These are phyloP conservation scores for Brassicogethes aeneus DNA, from an alignment of 2,888 invertebrate species.

Conservation along the genomic window DNA sequence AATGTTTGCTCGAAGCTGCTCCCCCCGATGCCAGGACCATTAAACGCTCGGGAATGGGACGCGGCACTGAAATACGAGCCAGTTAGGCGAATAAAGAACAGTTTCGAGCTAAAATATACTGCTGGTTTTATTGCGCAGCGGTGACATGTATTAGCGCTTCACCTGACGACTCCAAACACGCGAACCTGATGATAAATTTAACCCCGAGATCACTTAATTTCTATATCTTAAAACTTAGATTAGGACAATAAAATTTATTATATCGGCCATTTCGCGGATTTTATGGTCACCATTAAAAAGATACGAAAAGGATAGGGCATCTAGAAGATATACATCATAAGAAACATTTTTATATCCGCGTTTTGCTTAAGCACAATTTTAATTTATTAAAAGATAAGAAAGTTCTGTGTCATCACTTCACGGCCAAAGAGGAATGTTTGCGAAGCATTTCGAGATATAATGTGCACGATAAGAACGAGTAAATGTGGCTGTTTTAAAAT, in stretches of 20 bases:
- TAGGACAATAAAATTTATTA: too few species aligned
- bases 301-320: background rate
- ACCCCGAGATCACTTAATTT: slow-evolving; percentile 39
- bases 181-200: slow-evolving; percentile 33
- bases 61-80: slow-evolving; percentile 39
- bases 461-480: slow-evolving; percentile 36
- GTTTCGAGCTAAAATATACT: slow-evolving; percentile 36
- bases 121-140: slow-evolving; percentile 36
- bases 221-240: too few species aligned
- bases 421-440: slow-evolving; percentile 32
- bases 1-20: slow-evolving; percentile 37
- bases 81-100: slow-evolving; percentile 41
- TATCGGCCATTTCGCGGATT: background rate
- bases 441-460: slow-evolving; percentile 38
- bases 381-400: slow-evolving; percentile 40
- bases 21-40: slow-evolving; percentile 37
- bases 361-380: slow-evolving; percentile 9
- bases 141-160: slow-evolving; percentile 39
- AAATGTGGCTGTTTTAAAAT: slow-evolving; percentile 43
- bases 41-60: slow-evolving; percentile 39
- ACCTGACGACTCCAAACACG: slow-evolving; percentile 36
- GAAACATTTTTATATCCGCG: slow-evolving; percentile 14
- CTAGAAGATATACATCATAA: background rate
- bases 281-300: background rate
- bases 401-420: slow-evolving; percentile 39